These are phyloP conservation scores for Phasianus colchicus DNA, from an alignment of 2,113 vertebrate species.

Conservation along the genomic window DNA sequence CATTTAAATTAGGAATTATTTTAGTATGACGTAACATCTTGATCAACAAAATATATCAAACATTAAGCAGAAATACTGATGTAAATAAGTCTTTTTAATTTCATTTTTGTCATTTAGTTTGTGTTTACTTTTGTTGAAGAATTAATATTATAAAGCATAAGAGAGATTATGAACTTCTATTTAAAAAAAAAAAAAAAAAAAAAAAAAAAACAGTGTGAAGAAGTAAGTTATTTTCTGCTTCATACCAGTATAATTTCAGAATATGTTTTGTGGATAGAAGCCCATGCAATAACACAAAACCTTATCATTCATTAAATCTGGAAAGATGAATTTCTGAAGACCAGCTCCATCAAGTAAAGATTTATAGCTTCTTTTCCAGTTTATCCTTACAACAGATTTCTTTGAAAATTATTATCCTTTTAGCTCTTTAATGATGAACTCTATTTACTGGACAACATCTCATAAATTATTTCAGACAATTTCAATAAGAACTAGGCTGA, in stretches of 20 bases:
- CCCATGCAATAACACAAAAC: neutral
- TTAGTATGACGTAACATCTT: neutral
- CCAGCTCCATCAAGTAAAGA: neutral
- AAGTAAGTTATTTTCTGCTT: neutral
- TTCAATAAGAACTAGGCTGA: slow-evolving; percentile 11
- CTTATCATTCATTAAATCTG: neutral
- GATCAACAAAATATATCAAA: neutral
- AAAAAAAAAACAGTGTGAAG: accelerated
- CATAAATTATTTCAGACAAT: slow-evolving; percentile 48
- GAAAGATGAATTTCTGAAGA: neutral
- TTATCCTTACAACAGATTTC: neutral
- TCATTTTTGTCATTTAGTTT: neutral
- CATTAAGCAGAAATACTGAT: neutral
- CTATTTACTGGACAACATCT: slow-evolving; percentile 24
- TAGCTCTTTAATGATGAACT: neutral
- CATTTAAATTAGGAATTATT: neutral
- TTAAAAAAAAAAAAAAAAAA: neutral
- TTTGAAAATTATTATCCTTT: neutral
- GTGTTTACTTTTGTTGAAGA: neutral
- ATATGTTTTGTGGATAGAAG: neutral
- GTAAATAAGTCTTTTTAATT: neutral
- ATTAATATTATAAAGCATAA: neutral
- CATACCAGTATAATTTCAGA: neutral
- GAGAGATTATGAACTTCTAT: neutral
- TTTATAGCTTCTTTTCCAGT: neutral